A percentile compares a stretch with the other conserved stretches of the same genome.
Conservation (phyloP, 2,888 invertebrate species). For the Gandaritis pyraliata region DNA sequence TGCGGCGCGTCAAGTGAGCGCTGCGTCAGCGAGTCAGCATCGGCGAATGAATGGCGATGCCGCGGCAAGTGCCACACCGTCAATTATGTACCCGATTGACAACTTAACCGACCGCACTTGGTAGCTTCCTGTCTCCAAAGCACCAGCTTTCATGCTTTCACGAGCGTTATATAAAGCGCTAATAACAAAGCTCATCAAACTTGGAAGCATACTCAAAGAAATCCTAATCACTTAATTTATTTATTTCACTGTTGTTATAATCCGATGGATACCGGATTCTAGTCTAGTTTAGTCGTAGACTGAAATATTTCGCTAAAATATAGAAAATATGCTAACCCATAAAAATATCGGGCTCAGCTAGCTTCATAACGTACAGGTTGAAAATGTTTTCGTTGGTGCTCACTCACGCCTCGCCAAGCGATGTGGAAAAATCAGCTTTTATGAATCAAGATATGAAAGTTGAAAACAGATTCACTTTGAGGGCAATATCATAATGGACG, state of each 20-base stretch:
- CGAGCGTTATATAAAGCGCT: too few relatives aligned
- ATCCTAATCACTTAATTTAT: not conserved
- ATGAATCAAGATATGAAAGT: constrained; percentile 61
- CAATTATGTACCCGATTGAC: constrained; percentile 72
- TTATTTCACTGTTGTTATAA: not conserved
- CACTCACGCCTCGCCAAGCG: constrained; percentile 60
- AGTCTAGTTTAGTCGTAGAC: not conserved
- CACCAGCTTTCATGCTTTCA: not conserved
- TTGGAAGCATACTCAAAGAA: too few relatives aligned
- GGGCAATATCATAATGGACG: constrained; percentile 82
- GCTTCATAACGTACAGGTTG: constrained; percentile 40
- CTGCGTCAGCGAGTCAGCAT: constrained; percentile 64
- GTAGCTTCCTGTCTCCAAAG: constrained; percentile 11
- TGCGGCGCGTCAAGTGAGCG: constrained; percentile 69
- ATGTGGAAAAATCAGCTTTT: constrained; percentile 65
- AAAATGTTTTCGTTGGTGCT: constrained; percentile 55
- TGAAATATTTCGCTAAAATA: constrained; percentile 6
- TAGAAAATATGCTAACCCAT: constrained; percentile 18
- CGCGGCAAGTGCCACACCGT: constrained; percentile 65
- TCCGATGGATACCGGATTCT: not conserved
- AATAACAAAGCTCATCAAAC: too few relatives aligned
- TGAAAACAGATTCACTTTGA: constrained; percentile 75
- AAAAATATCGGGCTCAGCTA: constrained; percentile 17
- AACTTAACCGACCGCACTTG: constrained; percentile 60
- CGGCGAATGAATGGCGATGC: constrained; percentile 57